Percentiles rank a stretch among this genome's conserved stretches.
These are phyloP conservation scores for Monopterus albus DNA, from an alignment of 2,113 vertebrate species.

Conservation along the genomic window DNA sequence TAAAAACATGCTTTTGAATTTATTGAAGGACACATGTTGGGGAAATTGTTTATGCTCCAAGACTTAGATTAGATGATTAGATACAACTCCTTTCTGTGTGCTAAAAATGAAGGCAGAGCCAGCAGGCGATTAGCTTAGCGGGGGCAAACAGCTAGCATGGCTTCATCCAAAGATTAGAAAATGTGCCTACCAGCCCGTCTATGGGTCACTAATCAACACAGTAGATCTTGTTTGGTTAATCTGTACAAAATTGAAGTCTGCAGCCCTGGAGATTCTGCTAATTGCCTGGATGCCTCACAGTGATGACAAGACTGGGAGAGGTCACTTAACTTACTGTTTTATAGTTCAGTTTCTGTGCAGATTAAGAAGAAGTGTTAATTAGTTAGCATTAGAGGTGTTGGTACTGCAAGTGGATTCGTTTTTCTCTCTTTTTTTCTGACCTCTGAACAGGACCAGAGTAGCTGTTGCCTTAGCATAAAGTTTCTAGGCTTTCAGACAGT, in stretches of 20 bases:
- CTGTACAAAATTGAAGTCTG: not conserved
- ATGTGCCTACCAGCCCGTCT: not conserved
- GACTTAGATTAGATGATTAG: not conserved
- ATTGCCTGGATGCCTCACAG: slow-evolving; percentile 1
- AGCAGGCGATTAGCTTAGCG: not conserved
- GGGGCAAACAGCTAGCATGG: not conserved
- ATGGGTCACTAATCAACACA: slow-evolving; percentile 19
- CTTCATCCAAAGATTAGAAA: not conserved
- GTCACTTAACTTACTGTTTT: not conserved
- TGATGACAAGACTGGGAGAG: not conserved
- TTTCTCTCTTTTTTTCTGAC: no score
- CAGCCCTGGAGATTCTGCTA: not conserved
- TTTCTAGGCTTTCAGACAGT: no score
- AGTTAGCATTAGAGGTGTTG: not conserved
- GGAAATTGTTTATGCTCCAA: not conserved
- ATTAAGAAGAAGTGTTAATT: not conserved
- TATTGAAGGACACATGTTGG: slow-evolving; percentile 4
- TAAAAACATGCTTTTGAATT: not conserved
- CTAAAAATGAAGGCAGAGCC: not conserved
- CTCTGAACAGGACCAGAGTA: not conserved
- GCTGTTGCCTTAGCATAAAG: not conserved
- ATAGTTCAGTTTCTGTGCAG: not conserved
- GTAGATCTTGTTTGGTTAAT: slow-evolving; percentile 15
- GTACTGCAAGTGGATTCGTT: not conserved
- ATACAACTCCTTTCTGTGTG: no score